Evolutionary conservation across 2,797 vertebrate genomes (phyloP), one percentile per base, ranked within the genome.

Genomic region (Numenius phaeopus): DNA sequence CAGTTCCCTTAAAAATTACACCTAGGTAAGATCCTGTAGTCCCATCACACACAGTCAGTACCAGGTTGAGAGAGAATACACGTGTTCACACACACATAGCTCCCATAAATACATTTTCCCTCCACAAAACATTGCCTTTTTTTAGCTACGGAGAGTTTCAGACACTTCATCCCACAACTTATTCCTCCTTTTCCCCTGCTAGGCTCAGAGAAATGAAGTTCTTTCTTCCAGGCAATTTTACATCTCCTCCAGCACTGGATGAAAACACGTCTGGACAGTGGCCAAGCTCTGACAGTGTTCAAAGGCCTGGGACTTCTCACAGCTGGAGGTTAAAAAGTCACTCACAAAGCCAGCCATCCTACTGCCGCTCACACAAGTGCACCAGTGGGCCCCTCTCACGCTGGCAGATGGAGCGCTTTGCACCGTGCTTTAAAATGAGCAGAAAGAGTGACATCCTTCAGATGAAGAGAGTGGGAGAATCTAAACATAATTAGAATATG

Each of bases 401-500:
- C 94, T 96, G 95, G 88, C 93, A 96, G 94, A 90, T 91, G 90
- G 84, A 95, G 72, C 11, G 13, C 77, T 81, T 87, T 78, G 83
- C 87, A 77, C 26, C 12, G 9, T 81, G 37, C 84, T 96, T 97
- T 70, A 44, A 95, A 94, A 96, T 87, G 92, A 96, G 81, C 90
- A 95, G 90, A 77, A 69, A 77, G 80, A 95, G 91, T 66, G 92
- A 61, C 83, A 96, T 95, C 96, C 86, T 94, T 94, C 93, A 96
- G 87, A 89, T 89, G 93, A 91, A 94, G 91, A 77, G 83, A 95
- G 88, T 86, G 82, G 91, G 86, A 95, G 87, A 96, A 94, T 92
- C 92, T 92, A 96, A 96, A 94, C 87, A 75, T 91, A 96, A 96
- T 97, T 94, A 97, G 93, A 96, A 92, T 97, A 96, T 92, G 95